Base-by-base conservation (phyloP, 2,888 invertebrate species). In the Synergus japonicus region DNA sequence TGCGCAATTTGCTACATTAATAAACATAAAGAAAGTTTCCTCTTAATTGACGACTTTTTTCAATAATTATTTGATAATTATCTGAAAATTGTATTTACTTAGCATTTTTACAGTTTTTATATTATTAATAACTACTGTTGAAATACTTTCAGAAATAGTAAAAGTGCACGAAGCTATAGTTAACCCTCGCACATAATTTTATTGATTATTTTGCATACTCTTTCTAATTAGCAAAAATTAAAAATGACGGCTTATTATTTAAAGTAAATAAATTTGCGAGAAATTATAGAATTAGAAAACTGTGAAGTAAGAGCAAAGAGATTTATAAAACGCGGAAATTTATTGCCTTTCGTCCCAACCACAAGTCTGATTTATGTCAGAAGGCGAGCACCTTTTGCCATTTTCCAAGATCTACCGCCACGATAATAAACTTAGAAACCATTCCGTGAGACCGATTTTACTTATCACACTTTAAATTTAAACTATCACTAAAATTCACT, bases 341-440 rank as follows among this genome's bases (percentile, higher is more conserved):
- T 73, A 73, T 73, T 73, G 54, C 73, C 54, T 73, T 73, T 73
- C 73, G 73, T 73, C 73, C 54, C 73, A 73, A 73, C 73, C 73
- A 49, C 73, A 73, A 73, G 73, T 73, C 73, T 73, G 73, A 73
- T 73, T 73, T 73, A 73, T 73, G 73, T 73, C 73, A 73, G 73
- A 73, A 73, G 73, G 73, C 49, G 73, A 73, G 73, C 73, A 73
- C 73, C 73, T 73, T 54, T 73, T 73, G 73, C 73, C 73, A 73
- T 73, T 54, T 73, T 54, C 73, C 37, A 73, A 73, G 73, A 73
- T 73, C 73, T 73, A 73, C 73, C 73, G 54, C 37, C 73, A 73
- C 73, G 73, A 73, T 54, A 73, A 73, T 73, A 73, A 73, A 73
- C 73, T 54, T 73, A 73, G 73, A 73, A 73, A 73, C 73, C 54